Percentiles rank a stretch among this genome's conserved stretches.
Evolutionary conservation across 2,888 invertebrate genomes (phyloP).

Genomic region (Chouioia cunea): DNA sequence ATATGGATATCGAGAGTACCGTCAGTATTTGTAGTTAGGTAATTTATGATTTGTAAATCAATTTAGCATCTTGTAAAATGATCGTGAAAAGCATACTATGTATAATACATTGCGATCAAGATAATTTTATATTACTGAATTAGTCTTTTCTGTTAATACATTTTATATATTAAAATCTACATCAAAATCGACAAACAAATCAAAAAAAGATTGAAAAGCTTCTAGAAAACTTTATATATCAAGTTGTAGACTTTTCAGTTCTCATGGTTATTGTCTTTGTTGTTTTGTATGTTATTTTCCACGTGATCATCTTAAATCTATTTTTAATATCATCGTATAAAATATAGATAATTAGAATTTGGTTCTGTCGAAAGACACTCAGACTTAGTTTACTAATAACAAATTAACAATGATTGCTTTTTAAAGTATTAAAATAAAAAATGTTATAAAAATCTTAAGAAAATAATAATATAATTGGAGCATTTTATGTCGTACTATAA

Average conservation of each 20-base stretch:
- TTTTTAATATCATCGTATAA: slow-evolving; percentile 6
- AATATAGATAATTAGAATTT: slow-evolving; percentile 30
- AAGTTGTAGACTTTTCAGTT: neutral
- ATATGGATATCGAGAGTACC: too few relatives aligned
- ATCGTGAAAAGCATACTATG: too few relatives aligned
- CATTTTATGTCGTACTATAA: neutral
- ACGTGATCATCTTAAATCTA: slow-evolving; percentile 1
- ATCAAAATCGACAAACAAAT: too few relatives aligned
- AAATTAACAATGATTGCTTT: slow-evolving; percentile 14
- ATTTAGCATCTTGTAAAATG: neutral
- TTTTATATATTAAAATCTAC: too few relatives aligned
- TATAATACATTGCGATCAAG: neutral
- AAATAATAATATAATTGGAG: slow-evolving; percentile 7
- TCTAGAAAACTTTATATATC: too few relatives aligned
- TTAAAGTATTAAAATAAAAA: slow-evolving; percentile 23
- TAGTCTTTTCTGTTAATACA: neutral
- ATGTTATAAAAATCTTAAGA: slow-evolving; percentile 22
- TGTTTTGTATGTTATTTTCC: neutral
- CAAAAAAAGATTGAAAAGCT: too few relatives aligned
- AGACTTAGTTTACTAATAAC: neutral
- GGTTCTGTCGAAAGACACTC: slow-evolving; percentile 18
- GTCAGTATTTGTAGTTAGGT: too few relatives aligned
- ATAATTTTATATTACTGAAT: neutral
- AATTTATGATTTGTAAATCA: neutral
- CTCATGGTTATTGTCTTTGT: slow-evolving; percentile 14